These are phyloP conservation scores for Melieria omissa DNA, from an alignment of 2,888 invertebrate genomes.

Conservation along the genomic window DNA sequence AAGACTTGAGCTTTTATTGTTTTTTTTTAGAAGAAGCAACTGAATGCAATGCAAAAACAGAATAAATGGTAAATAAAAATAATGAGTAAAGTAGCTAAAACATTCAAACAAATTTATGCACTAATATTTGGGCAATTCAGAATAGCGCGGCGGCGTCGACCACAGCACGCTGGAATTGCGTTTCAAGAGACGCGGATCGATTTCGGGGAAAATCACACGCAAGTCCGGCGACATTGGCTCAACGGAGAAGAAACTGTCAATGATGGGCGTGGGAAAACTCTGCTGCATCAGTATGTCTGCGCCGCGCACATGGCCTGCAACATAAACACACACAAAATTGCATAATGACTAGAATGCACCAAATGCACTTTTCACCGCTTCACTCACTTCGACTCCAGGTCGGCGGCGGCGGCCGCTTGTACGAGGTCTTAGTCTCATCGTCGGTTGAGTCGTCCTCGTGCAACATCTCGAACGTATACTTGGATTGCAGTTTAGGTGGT, in stretches of 20 bases:
- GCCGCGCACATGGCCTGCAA: conserved; percentile 65
- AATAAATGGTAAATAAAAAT: neutral
- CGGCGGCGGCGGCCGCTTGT: conserved; percentile 62
- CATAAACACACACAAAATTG: neutral
- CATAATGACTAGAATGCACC: neutral
- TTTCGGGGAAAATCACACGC: conserved; percentile 74
- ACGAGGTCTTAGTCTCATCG: conserved; percentile 62
- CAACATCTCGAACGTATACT: conserved; percentile 65
- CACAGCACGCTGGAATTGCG: conserved; percentile 81
- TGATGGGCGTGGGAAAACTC: conserved; percentile 62
- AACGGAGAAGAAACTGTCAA: conserved; percentile 73
- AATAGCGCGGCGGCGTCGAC: conserved; percentile 77
- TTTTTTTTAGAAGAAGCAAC: no score
- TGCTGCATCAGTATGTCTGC: conserved; percentile 68
- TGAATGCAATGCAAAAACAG: no score
- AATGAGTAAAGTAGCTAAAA: neutral
- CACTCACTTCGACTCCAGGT: conserved; percentile 67
- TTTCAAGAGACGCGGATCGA: conserved; percentile 74
- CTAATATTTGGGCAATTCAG: conserved; percentile 68
- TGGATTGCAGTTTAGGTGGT: conserved; percentile 51
- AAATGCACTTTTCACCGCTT: neutral
- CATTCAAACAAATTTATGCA: neutral
- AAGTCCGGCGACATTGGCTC: conserved; percentile 75
- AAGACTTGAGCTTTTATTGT: no score
- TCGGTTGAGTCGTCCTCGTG: conserved; percentile 67